phyloP scores from a whole-genome alignment of 2,113 vertebrate species.

The Ciconia boyciana region DNA sequence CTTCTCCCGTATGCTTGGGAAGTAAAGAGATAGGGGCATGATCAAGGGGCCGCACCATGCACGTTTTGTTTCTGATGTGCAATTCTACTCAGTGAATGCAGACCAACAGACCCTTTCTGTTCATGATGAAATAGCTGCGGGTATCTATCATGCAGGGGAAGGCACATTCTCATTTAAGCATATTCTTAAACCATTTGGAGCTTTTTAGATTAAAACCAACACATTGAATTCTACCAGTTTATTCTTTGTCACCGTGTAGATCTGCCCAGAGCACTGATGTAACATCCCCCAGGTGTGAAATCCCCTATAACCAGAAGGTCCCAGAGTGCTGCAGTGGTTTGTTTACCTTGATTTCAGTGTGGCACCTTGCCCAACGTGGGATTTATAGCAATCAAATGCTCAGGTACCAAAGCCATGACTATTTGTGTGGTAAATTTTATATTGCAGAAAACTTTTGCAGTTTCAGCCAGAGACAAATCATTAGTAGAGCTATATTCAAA shows the following conservation, averaged over 20 bases:
- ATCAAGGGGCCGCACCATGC: accelerated
- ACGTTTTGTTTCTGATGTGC: neutral
- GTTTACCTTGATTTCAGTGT: neutral
- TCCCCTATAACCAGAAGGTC: neutral
- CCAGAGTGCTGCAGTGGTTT: neutral
- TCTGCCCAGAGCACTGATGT: neutral
- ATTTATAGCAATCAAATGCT: neutral
- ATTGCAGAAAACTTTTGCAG: neutral
- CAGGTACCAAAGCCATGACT: neutral
- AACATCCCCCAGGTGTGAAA: neutral
- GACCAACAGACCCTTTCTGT: neutral
- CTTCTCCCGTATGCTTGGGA: neutral
- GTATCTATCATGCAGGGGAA: neutral
- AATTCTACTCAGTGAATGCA: neutral
- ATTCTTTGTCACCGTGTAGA: neutral
- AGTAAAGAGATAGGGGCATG: neutral
- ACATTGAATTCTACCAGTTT: accelerated
- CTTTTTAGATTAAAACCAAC: neutral
- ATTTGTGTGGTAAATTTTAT: neutral
- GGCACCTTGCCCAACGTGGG: neutral
- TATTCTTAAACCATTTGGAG: neutral
- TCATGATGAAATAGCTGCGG: neutral
- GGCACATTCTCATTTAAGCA: neutral
- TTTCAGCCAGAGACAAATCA: neutral
- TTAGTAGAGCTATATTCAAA: neutral